Evolutionary conservation across 2,888 invertebrate species (phyloP).

Genomic region (Euzetes globulus): DNA sequence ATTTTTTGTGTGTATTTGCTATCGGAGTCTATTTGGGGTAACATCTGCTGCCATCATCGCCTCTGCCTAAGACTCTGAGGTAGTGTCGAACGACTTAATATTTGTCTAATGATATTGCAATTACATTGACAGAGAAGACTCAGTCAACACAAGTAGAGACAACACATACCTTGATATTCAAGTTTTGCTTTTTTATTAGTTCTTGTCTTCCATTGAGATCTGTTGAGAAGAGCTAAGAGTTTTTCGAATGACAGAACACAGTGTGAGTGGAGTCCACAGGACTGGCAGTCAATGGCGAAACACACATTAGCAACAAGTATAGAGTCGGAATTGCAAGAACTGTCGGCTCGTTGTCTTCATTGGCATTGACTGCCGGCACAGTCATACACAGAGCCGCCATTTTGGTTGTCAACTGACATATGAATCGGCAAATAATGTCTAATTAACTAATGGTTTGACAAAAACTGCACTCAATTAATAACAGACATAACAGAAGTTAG

Average conservation of each 20-base stretch:
- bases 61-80: background rate
- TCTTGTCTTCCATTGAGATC: too few species aligned
- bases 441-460: conserved; percentile 8
- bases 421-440: background rate
- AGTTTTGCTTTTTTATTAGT: background rate
- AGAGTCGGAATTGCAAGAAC: background rate
- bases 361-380: background rate
- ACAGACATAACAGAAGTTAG: background rate
- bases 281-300: background rate
- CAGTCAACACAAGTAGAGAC: too few species aligned
- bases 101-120: conserved; percentile 19
- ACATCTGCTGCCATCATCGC: conserved; percentile 23
- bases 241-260: background rate
- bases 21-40: background rate
- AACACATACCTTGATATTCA: conserved; percentile 4
- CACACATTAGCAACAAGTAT: conserved; percentile 21
- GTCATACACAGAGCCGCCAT: background rate
- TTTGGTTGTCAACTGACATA: background rate
- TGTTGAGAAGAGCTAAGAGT: too few species aligned
- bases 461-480: background rate
- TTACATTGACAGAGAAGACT: background rate
- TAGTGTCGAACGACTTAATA: background rate
- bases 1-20: conserved; percentile 13
- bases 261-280: background rate
- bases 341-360: background rate